Base-by-base conservation (phyloP, 1,140 invertebrate species). In the Pseudomyrmex concolor region DNA sequence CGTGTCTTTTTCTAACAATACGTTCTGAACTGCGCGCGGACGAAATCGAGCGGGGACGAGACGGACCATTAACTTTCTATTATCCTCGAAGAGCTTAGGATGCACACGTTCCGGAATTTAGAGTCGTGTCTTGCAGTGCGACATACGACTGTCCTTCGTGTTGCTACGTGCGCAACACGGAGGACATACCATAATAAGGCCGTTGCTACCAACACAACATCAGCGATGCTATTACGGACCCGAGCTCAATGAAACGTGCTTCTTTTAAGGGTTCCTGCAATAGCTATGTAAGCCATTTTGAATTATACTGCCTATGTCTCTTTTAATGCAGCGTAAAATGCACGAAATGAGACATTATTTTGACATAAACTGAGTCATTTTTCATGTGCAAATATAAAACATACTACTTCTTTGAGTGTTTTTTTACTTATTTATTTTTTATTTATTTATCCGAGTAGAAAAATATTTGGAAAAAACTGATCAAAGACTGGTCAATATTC, bases 61-160 rank as follows among this genome's bases (percentile, higher is more conserved):
- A 80, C 76, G 76, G 54, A 71, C 66, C 76, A 80, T 80, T 80
- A 80, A 80, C 76, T 80, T 80, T 80, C 66, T 80, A 80, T 80
- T 80, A 80, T 80, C 76, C 67, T 55, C 22, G 19, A 55, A 59
- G 76, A 80, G 76, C 76, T 80, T 80, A 80, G 55, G 54, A 80
- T 80, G 76, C 76, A 80, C 76, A 80, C 76, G 66, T 45, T 80
- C 57, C 43, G 55, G 66, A 80, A 80, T 80, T 80, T 80, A 80
- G 66, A 80, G 54, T 45, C 76, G 15, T n/a, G 76, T 66, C 66
- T 70, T 17, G 4, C 34, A 34, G 34, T 34, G 22, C 54, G 76
- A 80, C 66, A 70, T 5, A 34, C 34, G 5, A 34, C 34, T 34
- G 34, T 34, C 34, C 34, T 34, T 0, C 34, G 34, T 34, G 34